Percentiles rank a stretch among this genome's conserved stretches.
Conservation (phyloP, 2,113 vertebrate species). For the Egretta garzetta region DNA sequence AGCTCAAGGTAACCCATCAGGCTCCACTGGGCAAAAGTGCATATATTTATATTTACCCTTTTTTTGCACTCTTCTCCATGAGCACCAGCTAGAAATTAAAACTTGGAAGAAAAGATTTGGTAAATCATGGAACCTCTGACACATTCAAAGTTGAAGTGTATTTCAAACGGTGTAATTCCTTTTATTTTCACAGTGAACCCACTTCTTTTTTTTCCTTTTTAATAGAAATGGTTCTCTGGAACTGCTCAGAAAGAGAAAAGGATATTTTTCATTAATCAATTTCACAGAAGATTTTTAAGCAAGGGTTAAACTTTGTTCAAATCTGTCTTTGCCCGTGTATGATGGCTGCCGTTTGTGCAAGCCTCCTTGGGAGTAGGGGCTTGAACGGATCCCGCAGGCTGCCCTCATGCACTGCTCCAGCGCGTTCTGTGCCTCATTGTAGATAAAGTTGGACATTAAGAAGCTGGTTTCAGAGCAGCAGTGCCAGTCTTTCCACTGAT, state of each 20-base stretch:
- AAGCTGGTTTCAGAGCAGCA: neutral
- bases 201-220: neutral
- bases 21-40: neutral
- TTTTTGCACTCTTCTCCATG: neutral
- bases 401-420: fast-evolving
- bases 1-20: neutral
- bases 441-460: neutral
- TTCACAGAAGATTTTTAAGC: neutral
- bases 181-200: neutral
- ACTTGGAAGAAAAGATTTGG: neutral
- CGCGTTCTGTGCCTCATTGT: fast-evolving
- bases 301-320: neutral
- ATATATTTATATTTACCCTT: fast-evolving
- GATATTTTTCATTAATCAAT: neutral
- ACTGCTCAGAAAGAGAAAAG: neutral
- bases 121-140: neutral
- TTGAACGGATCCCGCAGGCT: neutral
- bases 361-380: neutral
- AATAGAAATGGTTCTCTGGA: neutral
- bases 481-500: neutral
- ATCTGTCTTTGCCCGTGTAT: fast-evolving
- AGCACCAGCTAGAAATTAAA: neutral
- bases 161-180: neutral
- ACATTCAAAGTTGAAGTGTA: neutral
- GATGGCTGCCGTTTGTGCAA: neutral